A percentile compares a stretch with the other conserved stretches of the same genome.
These are phyloP conservation scores for Nasonovia ribisnigri DNA, from an alignment of 2,888 invertebrate species.

Conservation along the genomic window DNA sequence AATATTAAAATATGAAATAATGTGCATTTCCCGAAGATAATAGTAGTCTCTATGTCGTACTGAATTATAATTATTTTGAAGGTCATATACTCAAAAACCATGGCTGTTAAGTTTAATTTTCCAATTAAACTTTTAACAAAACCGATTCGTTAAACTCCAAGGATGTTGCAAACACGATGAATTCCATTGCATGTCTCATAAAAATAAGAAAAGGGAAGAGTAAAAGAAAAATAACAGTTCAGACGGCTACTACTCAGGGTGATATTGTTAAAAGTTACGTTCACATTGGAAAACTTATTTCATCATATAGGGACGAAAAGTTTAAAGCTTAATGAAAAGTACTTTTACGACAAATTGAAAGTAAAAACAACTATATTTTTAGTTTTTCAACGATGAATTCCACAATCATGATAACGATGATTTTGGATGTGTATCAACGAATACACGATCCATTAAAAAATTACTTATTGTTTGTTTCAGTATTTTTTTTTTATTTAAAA, in stretches of 20 bases:
- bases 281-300: slow-evolving; percentile 62
- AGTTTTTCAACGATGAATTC: slow-evolving; percentile 4
- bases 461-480: not conserved
- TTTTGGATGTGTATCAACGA: not conserved
- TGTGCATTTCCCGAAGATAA: not conserved
- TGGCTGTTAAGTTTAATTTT: slow-evolving; percentile 31
- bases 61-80: slow-evolving; percentile 34
- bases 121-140: slow-evolving; percentile 54
- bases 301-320: slow-evolving; percentile 48
- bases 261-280: slow-evolving; percentile 59
- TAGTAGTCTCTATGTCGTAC: not conserved
- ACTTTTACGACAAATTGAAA: slow-evolving; percentile 57
- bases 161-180: slow-evolving; percentile 20
- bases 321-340: slow-evolving; percentile 60
- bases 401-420: not conserved
- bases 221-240: slow-evolving; percentile 56
- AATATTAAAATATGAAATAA: not conserved
- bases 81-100: not conserved
- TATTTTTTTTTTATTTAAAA: not conserved
- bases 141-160: slow-evolving; percentile 43
- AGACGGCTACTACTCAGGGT: slow-evolving; percentile 13
- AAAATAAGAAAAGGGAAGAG: slow-evolving; percentile 32
- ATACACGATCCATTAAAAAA: not conserved
- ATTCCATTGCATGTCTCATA: slow-evolving; percentile 49
- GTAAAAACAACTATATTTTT: slow-evolving; percentile 31